These are phyloP conservation scores for Empis livida DNA, from an alignment of 2,888 invertebrate species.

Conservation along the genomic window DNA sequence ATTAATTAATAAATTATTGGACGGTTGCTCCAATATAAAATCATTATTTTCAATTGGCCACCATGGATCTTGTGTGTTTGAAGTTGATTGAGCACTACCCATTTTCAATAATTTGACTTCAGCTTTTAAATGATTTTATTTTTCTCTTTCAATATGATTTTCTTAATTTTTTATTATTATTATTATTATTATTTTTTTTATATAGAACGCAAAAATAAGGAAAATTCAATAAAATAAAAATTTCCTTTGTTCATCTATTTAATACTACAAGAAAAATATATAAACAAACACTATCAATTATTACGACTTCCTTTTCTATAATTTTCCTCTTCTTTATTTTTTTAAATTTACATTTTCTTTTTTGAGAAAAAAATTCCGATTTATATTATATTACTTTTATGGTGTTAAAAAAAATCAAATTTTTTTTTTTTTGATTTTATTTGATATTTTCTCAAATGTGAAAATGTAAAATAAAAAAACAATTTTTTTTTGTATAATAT, in stretches of 20 bases:
- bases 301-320: too few relatives aligned
- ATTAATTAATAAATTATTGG: constrained; percentile 4
- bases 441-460: background rate
- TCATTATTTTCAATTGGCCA: constrained; percentile 13
- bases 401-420: background rate
- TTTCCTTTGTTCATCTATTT: background rate
- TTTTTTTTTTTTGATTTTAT: background rate
- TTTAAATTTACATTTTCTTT: constrained; percentile 22
- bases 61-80: constrained; percentile 9
- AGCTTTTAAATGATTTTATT: background rate
- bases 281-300: too few relatives aligned
- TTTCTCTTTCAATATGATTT: background rate
- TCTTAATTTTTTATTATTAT: background rate
- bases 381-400: background rate
- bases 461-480: too few relatives aligned
- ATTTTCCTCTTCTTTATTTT: too few relatives aligned
- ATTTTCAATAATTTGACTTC: constrained; percentile 6
- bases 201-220: background rate
- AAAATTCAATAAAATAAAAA: background rate
- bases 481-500: background rate
- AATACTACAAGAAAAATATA: too few relatives aligned
- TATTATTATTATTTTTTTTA: too few relatives aligned
- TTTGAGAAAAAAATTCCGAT: constrained; percentile 8
- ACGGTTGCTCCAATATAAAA: constrained; percentile 8
- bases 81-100: constrained; percentile 12